Percentiles rank a stretch among this genome's conserved stretches.
Conservation (phyloP, 2,888 invertebrate species). For the Nomada lathburiana region DNA sequence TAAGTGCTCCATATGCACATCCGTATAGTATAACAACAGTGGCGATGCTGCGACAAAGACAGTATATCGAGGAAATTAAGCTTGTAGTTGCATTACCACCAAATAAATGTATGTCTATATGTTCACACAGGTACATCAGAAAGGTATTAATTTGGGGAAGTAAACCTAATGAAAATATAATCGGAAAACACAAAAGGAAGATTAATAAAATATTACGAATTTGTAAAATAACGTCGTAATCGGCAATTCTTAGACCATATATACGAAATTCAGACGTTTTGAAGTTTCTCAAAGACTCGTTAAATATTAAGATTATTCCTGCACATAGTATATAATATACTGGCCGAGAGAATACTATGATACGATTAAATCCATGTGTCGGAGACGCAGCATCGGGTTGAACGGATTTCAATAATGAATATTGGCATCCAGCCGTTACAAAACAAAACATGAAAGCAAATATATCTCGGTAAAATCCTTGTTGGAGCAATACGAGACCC, state of each 20-base stretch:
- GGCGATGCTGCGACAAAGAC: conserved; percentile 91
- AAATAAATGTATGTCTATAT: conserved; percentile 95
- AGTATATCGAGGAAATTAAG: conserved; percentile 92
- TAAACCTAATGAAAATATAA: conserved; percentile 97
- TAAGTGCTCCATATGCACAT: conserved; percentile 94
- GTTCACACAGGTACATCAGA: conserved; percentile 97
- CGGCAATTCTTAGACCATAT: conserved; percentile 85
- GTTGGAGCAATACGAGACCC: conserved; percentile 92
- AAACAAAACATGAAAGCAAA: conserved; percentile 98
- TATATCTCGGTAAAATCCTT: conserved; percentile 95
- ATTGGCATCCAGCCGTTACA: conserved; percentile 99
- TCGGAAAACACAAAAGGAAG: conserved; percentile 95
- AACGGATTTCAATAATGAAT: conserved; percentile 97
- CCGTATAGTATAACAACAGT: conserved; percentile 93
- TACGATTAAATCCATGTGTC: conserved; percentile 98
- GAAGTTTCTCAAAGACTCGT: conserved; percentile 83
- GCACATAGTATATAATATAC: conserved; percentile 95
- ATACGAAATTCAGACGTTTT: conserved; percentile 83
- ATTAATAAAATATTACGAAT: conserved; percentile 91
- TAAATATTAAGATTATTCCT: conserved; percentile 79
- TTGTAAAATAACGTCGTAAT: conserved; percentile 88
- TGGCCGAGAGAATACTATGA: conserved; percentile 95
- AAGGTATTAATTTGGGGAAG: conserved; percentile 99
- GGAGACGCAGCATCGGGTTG: conserved; percentile 99
- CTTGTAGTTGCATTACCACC: conserved; percentile 95